A percentile compares a stretch with the other conserved stretches of the same genome.
phyloP scores from a whole-genome alignment of 2,888 invertebrate species.

The Choreutis nemorana region DNA sequence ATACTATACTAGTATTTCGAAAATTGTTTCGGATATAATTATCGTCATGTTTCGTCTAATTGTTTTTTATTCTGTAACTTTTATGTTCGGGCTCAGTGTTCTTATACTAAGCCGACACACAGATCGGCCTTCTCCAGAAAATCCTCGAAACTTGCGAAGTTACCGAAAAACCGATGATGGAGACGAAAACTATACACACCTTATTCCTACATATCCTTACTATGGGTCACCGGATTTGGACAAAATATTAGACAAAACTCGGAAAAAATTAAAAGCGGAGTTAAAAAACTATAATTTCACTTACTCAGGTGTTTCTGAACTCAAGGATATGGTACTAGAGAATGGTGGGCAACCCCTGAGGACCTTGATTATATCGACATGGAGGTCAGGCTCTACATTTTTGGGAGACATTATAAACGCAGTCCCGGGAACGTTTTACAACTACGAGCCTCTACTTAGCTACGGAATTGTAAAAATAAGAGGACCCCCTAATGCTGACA shows the following conservation, averaged over 20 bases:
- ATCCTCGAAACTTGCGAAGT: conserved; percentile 44
- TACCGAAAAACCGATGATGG: conserved; percentile 70
- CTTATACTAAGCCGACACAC: conserved; percentile 61
- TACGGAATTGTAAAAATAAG: conserved; percentile 85
- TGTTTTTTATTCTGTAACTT: conserved; percentile 61
- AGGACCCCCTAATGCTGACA: conserved; percentile 73
- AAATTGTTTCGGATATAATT: no score
- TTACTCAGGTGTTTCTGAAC: conserved; percentile 47
- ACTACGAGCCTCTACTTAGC: conserved; percentile 87
- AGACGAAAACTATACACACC: conserved; percentile 30
- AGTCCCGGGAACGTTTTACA: conserved; percentile 87
- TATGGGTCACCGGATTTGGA: conserved; percentile 44
- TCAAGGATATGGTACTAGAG: conserved; percentile 75
- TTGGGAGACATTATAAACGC: conserved; percentile 85
- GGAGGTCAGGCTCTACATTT: conserved; percentile 92
- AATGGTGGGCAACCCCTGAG: conserved; percentile 76
- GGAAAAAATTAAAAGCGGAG: conserved; percentile 37
- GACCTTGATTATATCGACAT: conserved; percentile 85
- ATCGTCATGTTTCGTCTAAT: conserved; percentile 60
- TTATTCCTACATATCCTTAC: conserved; percentile 39
- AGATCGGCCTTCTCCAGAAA: conserved; percentile 55
- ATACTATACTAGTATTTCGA: no score
- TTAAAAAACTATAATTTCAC: conserved; percentile 46
- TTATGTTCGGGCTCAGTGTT: conserved; percentile 60
- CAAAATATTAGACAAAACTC: conserved; percentile 42